Evolutionary conservation across 2,888 invertebrate species (phyloP).

Genomic region (Erannis defoliaria): DNA sequence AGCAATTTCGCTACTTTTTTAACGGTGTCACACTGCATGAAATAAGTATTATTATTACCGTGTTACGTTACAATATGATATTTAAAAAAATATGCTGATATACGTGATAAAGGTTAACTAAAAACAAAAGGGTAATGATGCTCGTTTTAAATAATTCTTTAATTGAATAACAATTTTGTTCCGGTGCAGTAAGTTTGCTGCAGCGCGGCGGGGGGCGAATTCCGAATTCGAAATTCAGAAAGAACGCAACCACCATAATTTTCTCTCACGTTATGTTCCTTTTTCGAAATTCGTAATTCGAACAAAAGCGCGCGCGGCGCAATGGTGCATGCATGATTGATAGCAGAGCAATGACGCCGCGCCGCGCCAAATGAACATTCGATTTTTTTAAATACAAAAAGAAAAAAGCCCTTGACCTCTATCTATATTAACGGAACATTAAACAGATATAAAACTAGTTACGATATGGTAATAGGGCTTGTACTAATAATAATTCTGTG

Average conservation of each 20-base stretch:
- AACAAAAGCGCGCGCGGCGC: constrained; percentile 82
- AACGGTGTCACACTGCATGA: constrained; percentile 82
- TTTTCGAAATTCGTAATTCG: constrained; percentile 83
- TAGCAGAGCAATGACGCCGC: constrained; percentile 78
- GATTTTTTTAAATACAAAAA: constrained; percentile 66
- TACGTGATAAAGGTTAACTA: constrained; percentile 15
- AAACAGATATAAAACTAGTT: background rate
- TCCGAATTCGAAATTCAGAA: constrained; percentile 70
- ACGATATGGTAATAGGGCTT: background rate
- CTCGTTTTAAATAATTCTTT: constrained; percentile 44
- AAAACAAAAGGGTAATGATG: constrained; percentile 32
- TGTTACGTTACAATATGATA: constrained; percentile 33
- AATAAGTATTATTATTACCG: constrained; percentile 64
- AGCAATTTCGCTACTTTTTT: constrained; percentile 86
- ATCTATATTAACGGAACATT: constrained; percentile 10
- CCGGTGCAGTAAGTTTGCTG: constrained; percentile 54
- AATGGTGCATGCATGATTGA: constrained; percentile 86
- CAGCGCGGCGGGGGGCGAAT: constrained; percentile 66
- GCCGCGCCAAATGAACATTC: constrained; percentile 67
- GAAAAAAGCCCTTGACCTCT: constrained; percentile 78
- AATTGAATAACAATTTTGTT: constrained; percentile 75
- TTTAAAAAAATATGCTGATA: constrained; percentile 12
- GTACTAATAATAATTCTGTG: background rate
- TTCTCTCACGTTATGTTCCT: constrained; percentile 74
- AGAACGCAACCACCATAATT: constrained; percentile 79